Evolutionary conservation across 2,113 vertebrate species (phyloP).

Genomic region (human): DNA sequence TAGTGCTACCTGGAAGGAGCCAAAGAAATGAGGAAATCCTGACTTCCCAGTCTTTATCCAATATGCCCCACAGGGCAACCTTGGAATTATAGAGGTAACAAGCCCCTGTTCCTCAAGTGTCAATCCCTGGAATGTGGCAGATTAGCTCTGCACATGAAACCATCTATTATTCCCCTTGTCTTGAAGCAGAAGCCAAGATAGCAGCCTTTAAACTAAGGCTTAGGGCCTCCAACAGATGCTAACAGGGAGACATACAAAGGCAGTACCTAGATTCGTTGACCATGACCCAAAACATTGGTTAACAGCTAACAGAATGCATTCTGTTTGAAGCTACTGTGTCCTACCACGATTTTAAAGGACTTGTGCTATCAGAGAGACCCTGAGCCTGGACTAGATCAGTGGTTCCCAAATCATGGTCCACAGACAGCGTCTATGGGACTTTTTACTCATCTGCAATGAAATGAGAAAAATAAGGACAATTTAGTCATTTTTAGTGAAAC

Average conservation of each 20-base stretch:
- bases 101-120: neutral
- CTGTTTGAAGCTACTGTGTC: neutral
- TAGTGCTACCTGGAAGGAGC: neutral
- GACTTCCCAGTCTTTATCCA: neutral
- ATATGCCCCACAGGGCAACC: neutral
- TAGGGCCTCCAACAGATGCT: neutral
- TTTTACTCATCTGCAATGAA: neutral
- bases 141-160: neutral
- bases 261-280: neutral
- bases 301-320: neutral
- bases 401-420: neutral
- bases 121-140: neutral
- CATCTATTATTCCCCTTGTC: neutral
- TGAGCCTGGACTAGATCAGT: neutral
- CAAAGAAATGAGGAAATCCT: neutral
- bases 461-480: neutral
- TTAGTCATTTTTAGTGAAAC: neutral
- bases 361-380: neutral
- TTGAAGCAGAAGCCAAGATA: neutral
- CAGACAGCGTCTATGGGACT: neutral
- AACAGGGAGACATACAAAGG: neutral
- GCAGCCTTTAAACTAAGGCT: neutral
- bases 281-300: neutral
- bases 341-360: neutral
- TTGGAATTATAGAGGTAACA: neutral